These are phyloP conservation scores for Ibidorhyncha struthersii DNA, from an alignment of 2,113 vertebrate genomes.

Conservation along the genomic window DNA sequence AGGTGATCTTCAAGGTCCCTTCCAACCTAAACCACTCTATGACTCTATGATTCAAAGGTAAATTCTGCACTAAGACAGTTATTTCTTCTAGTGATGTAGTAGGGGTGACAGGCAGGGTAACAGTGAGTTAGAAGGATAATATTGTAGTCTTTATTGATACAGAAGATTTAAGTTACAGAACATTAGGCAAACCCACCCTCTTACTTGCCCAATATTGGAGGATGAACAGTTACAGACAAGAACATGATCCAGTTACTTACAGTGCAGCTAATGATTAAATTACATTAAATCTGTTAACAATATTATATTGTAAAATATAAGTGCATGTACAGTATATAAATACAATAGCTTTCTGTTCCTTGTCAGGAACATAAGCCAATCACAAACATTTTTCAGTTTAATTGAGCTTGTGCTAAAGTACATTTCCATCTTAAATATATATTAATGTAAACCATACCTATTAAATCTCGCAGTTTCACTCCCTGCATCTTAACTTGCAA, in stretches of 20 bases:
- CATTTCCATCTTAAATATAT: constrained; percentile 42
- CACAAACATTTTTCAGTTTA: constrained; percentile 9
- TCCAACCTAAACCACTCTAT: too few relatives aligned
- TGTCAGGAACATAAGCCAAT: constrained; percentile 24
- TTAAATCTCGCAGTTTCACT: not conserved
- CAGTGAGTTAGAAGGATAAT: constrained; percentile 18
- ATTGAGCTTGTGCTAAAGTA: constrained; percentile 2
- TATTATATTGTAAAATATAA: constrained; percentile 50
- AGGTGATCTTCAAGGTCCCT: too few relatives aligned
- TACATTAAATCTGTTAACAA: constrained; percentile 42
- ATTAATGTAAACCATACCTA: constrained; percentile 6
- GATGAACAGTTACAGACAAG: constrained; percentile 49
- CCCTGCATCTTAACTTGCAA: not conserved
- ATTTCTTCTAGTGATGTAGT: not conserved
- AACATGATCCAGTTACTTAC: constrained; percentile 30
- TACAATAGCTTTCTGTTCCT: constrained; percentile 27
- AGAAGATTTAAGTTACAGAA: constrained; percentile 48
- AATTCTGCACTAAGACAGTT: not conserved
- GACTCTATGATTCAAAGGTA: not conserved
- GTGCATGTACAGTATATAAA: constrained; percentile 24
- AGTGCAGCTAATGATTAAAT: constrained; percentile 17
- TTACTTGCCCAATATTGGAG: not conserved
- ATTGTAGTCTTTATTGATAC: constrained; percentile 68
- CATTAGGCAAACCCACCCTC: not conserved
- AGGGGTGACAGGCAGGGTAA: not conserved